Evolutionary conservation across 2,888 invertebrate genomes (phyloP), one percentile per base, ranked within the genome.

Genomic region (Sinhomidia bicolor): DNA sequence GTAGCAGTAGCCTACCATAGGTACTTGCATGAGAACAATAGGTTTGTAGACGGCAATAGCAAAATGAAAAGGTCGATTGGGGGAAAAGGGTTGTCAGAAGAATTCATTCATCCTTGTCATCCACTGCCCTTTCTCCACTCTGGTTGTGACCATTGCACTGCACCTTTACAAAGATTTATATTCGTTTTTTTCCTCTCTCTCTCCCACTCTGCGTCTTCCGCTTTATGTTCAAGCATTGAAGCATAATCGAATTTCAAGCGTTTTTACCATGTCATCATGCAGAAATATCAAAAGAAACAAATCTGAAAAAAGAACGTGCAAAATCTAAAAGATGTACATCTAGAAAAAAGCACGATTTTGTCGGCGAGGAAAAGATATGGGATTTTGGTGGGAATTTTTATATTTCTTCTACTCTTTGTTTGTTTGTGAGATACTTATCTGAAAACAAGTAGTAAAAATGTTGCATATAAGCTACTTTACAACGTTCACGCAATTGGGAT

Each of bases 61-160:
- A 68, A 41, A 36, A 85, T 20, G 32, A 26, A 78, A 68, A 36
- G 60, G 68, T 65, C 20, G 82, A 68, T 29, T 74, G 65, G 83
- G 62, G 68, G 83, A 68, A n/a, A n/a, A 83, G 81, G 87, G 76
- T 81, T 88, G 88, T 88, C 88, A 76, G 88, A 88, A 83, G 78
- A 51, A 88, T 88, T 88, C 87, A 87, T 87, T 87, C 88, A 88
- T 88, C 88, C 88, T 88, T 88, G 88, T 88, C 88, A 83, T 88
- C 88, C 47, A 76, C 83, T 83, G 82, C 74, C 80, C 74, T 74
- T 86, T 85, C 60, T 62, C 26, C 82, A 17, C 60, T 54, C 9
- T 47, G 32, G 60, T 62, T 81, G 60, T 88, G 82, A 78, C 81
- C 74, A 71, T 57, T 65, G 65, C 68, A 68, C 44, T 82, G 88